Percentiles rank a stretch among this genome's conserved stretches.
Evolutionary conservation across 2,888 invertebrate genomes (phyloP).

Genomic region (Nipponacmea schrenckii): DNA sequence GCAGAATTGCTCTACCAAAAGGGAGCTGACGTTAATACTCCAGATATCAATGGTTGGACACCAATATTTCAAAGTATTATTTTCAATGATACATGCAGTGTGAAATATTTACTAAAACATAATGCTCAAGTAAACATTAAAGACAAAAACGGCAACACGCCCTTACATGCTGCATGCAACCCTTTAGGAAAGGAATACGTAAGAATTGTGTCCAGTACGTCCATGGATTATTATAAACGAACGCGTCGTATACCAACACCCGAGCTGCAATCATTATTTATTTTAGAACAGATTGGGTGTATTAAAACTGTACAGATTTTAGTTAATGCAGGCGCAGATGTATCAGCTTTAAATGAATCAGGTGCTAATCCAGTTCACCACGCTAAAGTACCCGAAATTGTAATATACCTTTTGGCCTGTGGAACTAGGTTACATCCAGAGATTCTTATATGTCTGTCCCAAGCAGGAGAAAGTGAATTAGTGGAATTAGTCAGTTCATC

Average conservation of each 20-base stretch:
- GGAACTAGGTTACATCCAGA: conserved; percentile 14
- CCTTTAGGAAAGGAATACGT: conserved; percentile 21
- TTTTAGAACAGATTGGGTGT: conserved; percentile 11
- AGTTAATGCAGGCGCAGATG: conserved; percentile 22
- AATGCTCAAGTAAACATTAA: conserved; percentile 19
- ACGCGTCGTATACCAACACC: conserved; percentile 23
- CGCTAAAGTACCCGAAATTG: background rate
- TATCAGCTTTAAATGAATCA: conserved; percentile 10
- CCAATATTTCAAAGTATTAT: conserved; percentile 33
- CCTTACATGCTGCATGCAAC: conserved; percentile 28
- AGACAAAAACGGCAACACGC: conserved; percentile 24
- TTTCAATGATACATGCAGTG: conserved; percentile 16
- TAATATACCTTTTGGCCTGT: conserved; percentile 14
- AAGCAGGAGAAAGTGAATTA: conserved; percentile 1
- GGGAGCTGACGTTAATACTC: conserved; percentile 36
- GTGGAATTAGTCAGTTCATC: background rate
- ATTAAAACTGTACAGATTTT: conserved; percentile 16
- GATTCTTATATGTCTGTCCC: conserved; percentile 3
- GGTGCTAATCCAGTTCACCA: conserved; percentile 14
- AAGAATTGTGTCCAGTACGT: conserved; percentile 23
- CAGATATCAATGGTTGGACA: conserved; percentile 45
- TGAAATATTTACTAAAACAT: conserved; percentile 16
- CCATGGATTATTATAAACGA: conserved; percentile 22
- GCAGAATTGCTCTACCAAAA: conserved; percentile 30
- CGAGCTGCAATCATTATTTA: conserved; percentile 17